Base-by-base conservation (phyloP, 2,888 invertebrate species). In the Zhengitettix transpicula region DNA sequence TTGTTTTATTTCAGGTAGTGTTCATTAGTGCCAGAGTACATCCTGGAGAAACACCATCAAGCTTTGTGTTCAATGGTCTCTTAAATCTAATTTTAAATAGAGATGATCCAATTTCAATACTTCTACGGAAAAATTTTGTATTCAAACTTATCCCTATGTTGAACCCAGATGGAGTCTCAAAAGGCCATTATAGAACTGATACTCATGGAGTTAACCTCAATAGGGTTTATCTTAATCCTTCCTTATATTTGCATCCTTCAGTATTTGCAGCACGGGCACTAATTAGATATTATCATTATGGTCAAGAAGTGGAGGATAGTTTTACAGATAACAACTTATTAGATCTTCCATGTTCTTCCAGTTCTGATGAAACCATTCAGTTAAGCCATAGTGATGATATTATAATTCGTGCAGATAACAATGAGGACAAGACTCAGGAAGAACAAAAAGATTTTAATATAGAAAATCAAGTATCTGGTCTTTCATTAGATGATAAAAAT, bases 41-140 rank as follows among this genome's bases (percentile, higher is more conserved):
- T 73, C 93, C 93, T 14, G 93, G 93, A 1, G 94, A 94, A 74
- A 92, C 92, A 0, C 93, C 92, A 1, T 88, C 90, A 1, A 90
- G 88, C 72, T 90, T 88, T 74, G 92, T 93, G 14, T 84, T 93
- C 72, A 91, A 92, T 71, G 94, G 94, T 0, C 84, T 93, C 67
- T 74, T 94, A 10, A 86, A 89, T 69, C 82, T 90, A 54, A 75
- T 94, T 52, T 72, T 93, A 16, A 81, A 78, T 61, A 79, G 83
- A 42, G 83, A 84, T 61, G 92, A 93, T 71, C 81, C 84, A 1
- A 79, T 88, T 59, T 90, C 90, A 17, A 76, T 81, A 58, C 77
- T 80, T 60, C 75, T 94, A 55, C 78, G 93, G 58, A 82, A 82
- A 67, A 69, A 81, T 55, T 89, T 87, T 70, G 89, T 94, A 65